phyloP scores from a whole-genome alignment of 2,113 vertebrate genomes.

The Toxostoma redivivum region DNA sequence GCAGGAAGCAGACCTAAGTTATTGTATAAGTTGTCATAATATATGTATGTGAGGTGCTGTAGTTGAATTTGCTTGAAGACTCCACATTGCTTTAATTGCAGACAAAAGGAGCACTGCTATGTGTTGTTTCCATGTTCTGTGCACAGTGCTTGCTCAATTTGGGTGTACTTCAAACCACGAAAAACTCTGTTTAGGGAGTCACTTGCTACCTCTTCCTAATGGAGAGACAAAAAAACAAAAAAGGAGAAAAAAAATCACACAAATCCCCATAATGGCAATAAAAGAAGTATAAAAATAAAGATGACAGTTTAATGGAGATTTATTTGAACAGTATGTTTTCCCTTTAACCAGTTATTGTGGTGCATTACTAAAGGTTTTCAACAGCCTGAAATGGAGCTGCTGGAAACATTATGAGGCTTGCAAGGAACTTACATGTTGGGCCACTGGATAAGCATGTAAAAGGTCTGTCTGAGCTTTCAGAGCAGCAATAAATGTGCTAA shows the following conservation, averaged over 20 bases:
- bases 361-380: constrained; percentile 20
- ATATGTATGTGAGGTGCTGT: background rate
- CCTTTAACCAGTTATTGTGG: constrained; percentile 11
- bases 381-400: background rate
- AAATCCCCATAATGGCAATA: background rate
- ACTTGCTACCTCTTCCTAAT: background rate
- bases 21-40: too few species aligned
- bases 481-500: background rate
- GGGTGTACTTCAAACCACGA: background rate
- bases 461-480: background rate
- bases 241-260: background rate
- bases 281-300: constrained; percentile 17
- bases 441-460: background rate
- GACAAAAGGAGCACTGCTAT: background rate
- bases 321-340: constrained; percentile 27
- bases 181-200: background rate
- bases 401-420: background rate
- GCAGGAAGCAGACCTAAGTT: background rate
- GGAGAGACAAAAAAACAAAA: background rate
- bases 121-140: background rate
- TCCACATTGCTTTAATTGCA: background rate
- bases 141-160: background rate
- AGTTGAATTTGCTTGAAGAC: background rate
- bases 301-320: constrained; percentile 19
- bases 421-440: background rate